A percentile compares a stretch with the other conserved stretches of the same genome.
phyloP scores from a whole-genome alignment of 2,888 invertebrate species.

The Hyposoter dolosus region DNA sequence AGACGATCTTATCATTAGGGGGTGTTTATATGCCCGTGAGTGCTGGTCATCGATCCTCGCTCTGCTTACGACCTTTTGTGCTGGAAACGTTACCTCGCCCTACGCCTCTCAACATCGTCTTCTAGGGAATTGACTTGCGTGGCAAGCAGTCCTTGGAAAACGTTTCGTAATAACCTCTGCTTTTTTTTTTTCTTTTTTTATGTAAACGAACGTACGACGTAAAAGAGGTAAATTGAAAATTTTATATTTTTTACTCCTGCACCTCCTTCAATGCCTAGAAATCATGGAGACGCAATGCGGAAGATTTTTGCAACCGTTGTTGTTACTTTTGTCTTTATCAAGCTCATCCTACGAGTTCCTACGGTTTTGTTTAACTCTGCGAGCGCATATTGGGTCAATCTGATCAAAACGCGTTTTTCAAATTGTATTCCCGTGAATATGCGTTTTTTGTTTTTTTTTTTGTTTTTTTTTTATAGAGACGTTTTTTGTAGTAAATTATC shows the following conservation, averaged over 20 bases:
- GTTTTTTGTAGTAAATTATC: too few species aligned
- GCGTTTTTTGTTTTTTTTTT: background rate
- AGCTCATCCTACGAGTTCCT: too few species aligned
- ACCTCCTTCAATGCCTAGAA: background rate
- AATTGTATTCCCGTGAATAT: too few species aligned
- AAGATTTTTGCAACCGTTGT: background rate
- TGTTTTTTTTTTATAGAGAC: background rate
- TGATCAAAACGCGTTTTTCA: too few species aligned
- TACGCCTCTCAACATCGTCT: background rate
- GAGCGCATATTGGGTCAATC: too few species aligned
- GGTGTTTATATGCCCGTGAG: slow-evolving; percentile 33
- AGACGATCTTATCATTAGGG: slow-evolving; percentile 79
- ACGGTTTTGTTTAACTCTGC: too few species aligned
- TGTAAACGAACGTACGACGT: slow-evolving; percentile 5
- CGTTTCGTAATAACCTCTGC: slow-evolving; percentile 6
- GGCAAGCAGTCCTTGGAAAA: slow-evolving; percentile 18
- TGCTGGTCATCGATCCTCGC: slow-evolving; percentile 77
- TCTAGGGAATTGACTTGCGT: slow-evolving; percentile 16
- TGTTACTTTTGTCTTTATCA: background rate
- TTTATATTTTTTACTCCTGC: background rate
- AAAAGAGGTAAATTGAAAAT: background rate
- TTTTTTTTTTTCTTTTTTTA: background rate
- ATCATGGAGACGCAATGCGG: slow-evolving; percentile 10
- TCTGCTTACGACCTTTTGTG: slow-evolving; percentile 17
- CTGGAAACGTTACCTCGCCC: slow-evolving; percentile 13